Evolutionary conservation across 2,113 vertebrate genomes (phyloP).

Genomic region (Archocentrus centrarchus): DNA sequence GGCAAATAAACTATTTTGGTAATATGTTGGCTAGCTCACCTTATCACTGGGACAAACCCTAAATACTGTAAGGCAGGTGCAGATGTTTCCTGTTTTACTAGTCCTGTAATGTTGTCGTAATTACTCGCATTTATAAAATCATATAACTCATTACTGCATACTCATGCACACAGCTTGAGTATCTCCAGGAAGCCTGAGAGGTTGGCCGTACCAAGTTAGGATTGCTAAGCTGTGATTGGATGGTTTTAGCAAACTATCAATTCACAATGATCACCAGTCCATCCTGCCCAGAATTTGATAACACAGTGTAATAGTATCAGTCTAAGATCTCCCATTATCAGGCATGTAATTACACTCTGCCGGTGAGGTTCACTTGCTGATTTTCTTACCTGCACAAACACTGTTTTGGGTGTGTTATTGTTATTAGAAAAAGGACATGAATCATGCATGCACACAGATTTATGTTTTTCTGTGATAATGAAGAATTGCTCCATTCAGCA

Average conservation of each 20-base stretch:
- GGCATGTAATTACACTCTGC: conserved; percentile 10
- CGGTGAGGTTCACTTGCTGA: conserved; percentile 9
- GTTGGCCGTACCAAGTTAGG: not conserved
- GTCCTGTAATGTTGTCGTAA: not conserved
- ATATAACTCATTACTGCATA: not conserved
- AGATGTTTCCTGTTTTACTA: not conserved
- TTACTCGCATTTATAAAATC: too few species aligned
- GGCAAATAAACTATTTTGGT: not conserved
- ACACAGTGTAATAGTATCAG: not conserved
- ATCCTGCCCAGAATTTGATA: not conserved
- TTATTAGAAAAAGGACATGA: conserved; percentile 11
- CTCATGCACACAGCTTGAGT: not conserved
- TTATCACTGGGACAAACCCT: not conserved
- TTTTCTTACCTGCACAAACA: conserved; percentile 9
- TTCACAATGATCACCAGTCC: not conserved
- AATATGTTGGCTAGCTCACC: not conserved
- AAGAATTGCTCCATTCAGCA: not conserved
- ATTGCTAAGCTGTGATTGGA: not conserved
- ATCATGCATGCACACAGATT: conserved; percentile 11
- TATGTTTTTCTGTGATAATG: conserved; percentile 25
- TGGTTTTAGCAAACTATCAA: not conserved
- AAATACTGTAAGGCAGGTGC: not conserved
- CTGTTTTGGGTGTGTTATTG: not conserved
- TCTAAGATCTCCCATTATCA: not conserved
- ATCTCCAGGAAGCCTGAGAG: not conserved